Percentiles rank a stretch among this genome's conserved stretches.
Conservation (phyloP, 1,140 invertebrate species). For the Lucilia sericata region DNA sequence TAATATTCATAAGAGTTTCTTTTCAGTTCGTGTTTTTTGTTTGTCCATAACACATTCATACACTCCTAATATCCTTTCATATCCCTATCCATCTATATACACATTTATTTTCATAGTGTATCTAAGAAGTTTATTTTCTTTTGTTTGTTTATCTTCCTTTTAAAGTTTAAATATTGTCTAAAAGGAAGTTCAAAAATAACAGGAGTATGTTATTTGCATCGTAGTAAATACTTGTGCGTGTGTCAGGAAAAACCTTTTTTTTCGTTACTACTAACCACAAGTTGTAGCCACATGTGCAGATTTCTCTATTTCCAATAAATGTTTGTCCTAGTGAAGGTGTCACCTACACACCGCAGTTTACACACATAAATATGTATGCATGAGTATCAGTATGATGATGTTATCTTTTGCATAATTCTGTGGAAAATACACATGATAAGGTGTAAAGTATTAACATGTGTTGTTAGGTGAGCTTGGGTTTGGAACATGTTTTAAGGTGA, state of each 20-base stretch:
- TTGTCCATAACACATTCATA: too few relatives aligned
- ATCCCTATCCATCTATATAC: background rate
- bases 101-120: too few relatives aligned
- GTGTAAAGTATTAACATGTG: conserved; percentile 23
- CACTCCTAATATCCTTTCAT: background rate
- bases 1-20: conserved; percentile 24
- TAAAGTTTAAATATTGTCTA: background rate
- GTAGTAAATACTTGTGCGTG: background rate
- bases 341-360: background rate
- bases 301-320: background rate
- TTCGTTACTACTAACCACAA: background rate
- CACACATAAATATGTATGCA: too few relatives aligned
- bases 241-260: background rate
- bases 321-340: background rate
- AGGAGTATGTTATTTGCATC: background rate
- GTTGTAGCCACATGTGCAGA: background rate
- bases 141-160: conserved; percentile 9
- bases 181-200: background rate
- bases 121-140: background rate
- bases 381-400: background rate
- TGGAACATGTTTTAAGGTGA: background rate
- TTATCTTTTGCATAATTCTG: conserved; percentile 20
- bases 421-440: conserved; percentile 20
- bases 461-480: conserved; percentile 10
- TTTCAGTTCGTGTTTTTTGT: too few relatives aligned